Evolutionary conservation across 1,140 invertebrate genomes (phyloP), one percentile per base, ranked within the genome.

Genomic region (Drosophila truncata): DNA sequence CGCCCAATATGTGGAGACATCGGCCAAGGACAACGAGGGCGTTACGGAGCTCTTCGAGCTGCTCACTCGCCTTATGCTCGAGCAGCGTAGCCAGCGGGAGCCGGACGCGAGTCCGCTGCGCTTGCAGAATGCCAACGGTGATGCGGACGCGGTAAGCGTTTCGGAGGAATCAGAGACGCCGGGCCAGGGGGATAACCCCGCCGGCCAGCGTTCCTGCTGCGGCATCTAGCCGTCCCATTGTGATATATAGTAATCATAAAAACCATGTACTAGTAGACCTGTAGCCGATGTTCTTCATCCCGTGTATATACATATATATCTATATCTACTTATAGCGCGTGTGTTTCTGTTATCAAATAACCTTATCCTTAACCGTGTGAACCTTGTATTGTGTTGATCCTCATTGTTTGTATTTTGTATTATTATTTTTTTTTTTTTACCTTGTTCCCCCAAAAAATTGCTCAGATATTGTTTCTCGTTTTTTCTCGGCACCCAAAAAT

Each of bases 1-100:
- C 42, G 99, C 99, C n/a, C 95, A 95, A 70, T 98, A 99, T 93
- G 98, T 96, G 93, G 96, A 98, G 80, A 99, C 98, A 16, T 99
- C 99, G 27, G 99, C 99, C 0, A 99, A 99, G 94, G 93, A 96
- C 25, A 99, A 99, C 93, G 95, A 96, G 93, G 97, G 97, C 29
- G 97, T 99, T 23, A 97, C 99, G 91, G 98, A 99, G 78, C 94
- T 99, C 91, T 99, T 99, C 93, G 92, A 98, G 44, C 96, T 98
- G 76, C 93, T 99, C 50, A 97, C 96, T 20, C 95, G 95, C 49
- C 77, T 91, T 29, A 92, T 92, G 91, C 65, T 78, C 5, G 77
- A 83, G 27, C 84, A 71, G 31, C 77, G 60, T 0, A 61, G 59
- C 27, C 81, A 91, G 33, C 80, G 76, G 52, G 75, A 91, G 35